Evolutionary conservation across 2,888 invertebrate species (phyloP), one percentile per base, ranked within the genome.

Genomic region (Phania funesta): DNA sequence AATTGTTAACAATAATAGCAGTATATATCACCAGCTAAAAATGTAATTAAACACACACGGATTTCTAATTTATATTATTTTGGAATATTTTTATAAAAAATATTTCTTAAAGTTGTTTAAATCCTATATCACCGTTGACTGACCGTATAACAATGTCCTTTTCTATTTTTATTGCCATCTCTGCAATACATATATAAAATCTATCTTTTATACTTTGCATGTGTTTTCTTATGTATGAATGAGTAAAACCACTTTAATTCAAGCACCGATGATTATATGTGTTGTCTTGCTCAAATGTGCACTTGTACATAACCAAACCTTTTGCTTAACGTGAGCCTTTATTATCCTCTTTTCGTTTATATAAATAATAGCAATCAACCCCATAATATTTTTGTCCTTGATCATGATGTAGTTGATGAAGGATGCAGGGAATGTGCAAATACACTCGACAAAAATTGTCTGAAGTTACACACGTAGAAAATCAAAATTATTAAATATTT

Each of bases 371-470:
- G 16, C 52, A 75, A 35, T 54, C 77, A 58, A 32, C 62, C 60
- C 26, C 35, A 52, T 50, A 38, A 60, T 56, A 18, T 13, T 70
- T 41, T 56, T 75, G 75, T 75, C 68, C 64, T 80, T 79, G 77
- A 38, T 56, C 32, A 70, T 46, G 67, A 54, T 7, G 11, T 16
- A 11, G 11, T n/a, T n/a, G n/a, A n/a, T 6, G 6, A 26, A 44
- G 22, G 18, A 16, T 65, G 32, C 5, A 48, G 18, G 13, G n/a
- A 46, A 32, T 1, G 35, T n/a, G 9, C 4, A n/a, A 13, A n/a
- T 38, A 38, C 35, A 38, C 35, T 38, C n/a, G n/a, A 38, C 13
- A 38, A 38, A 13, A 13, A 38, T 35, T 35, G 35, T 32, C 9
- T 7, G 6, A 35, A 35, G 0, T 13, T 1, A 35, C n/a, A n/a